These are phyloP conservation scores for Pogonocichla stellata DNA, from an alignment of 2,113 vertebrate genomes.

Conservation along the genomic window DNA sequence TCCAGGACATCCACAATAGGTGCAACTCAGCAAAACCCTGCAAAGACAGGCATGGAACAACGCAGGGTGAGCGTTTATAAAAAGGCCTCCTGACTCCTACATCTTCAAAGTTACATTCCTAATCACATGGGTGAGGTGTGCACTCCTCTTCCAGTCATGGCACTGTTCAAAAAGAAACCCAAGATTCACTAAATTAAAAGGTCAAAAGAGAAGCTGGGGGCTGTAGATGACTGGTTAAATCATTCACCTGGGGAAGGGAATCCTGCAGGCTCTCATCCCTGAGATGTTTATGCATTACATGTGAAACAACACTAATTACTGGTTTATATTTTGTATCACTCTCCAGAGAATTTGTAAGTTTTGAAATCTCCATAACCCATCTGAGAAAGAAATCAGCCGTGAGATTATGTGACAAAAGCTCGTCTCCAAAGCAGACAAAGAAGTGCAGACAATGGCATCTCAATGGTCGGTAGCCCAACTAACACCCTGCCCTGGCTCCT, in stretches of 20 bases:
- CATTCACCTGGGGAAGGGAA: neutral
- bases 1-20: neutral
- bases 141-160: neutral
- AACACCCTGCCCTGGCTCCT: neutral
- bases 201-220: neutral
- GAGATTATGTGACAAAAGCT: neutral
- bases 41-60: neutral
- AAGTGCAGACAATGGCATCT: neutral
- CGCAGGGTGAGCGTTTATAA: neutral
- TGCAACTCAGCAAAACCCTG: neutral
- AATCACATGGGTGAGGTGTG: neutral
- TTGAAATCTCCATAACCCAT: neutral
- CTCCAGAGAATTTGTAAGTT: neutral
- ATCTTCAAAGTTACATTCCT: neutral
- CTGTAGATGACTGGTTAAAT: neutral
- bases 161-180: neutral
- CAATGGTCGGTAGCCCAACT: neutral
- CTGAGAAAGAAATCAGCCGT: neutral
- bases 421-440: neutral
- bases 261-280: neutral
- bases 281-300: neutral
- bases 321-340: neutral
- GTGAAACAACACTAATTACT: neutral
- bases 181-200: neutral
- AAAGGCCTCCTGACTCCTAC: neutral